phyloP scores from a whole-genome alignment of 2,888 invertebrate genomes.

The Pocota personata region DNA sequence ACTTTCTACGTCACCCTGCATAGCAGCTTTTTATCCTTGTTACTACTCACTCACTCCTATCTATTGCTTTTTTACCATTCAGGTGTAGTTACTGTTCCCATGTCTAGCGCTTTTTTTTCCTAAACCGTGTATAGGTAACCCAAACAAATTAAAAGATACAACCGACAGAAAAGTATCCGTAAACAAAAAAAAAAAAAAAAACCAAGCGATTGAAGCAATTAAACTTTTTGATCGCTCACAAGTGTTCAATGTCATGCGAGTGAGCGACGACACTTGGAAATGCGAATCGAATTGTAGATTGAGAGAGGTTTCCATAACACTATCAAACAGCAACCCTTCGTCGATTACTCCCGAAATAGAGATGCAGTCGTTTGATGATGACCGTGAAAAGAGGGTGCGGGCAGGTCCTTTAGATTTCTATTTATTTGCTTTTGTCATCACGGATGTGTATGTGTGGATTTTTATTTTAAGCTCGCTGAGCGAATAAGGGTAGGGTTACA shows the following conservation, averaged over 20 bases:
- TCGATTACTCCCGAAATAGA: slow-evolving; percentile 32
- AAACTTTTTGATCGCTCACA: slow-evolving; percentile 69
- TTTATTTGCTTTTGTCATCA: slow-evolving; percentile 28
- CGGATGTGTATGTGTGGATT: background rate
- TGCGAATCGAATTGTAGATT: slow-evolving; percentile 71
- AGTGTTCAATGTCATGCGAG: slow-evolving; percentile 69
- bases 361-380: slow-evolving; percentile 57
- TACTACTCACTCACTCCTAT: background rate
- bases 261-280: slow-evolving; percentile 59
- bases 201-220: slow-evolving; percentile 65
- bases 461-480: slow-evolving; percentile 16
- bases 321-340: slow-evolving; percentile 47
- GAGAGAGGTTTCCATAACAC: slow-evolving; percentile 55
- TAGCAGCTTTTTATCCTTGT: slow-evolving; percentile 9
- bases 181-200: background rate
- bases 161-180: background rate
- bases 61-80: slow-evolving; percentile 11
- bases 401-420: slow-evolving; percentile 39
- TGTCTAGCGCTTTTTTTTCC: background rate
- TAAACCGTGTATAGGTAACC: slow-evolving; percentile 11
- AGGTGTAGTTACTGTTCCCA: slow-evolving; percentile 11
- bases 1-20: slow-evolving; percentile 36
- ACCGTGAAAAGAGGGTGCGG: slow-evolving; percentile 56
- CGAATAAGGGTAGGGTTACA: slow-evolving; percentile 63
- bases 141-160: slow-evolving; percentile 55